Evolutionary conservation across 2,888 invertebrate genomes (phyloP), one percentile per base, ranked within the genome.

Genomic region (Diarsia mendica): DNA sequence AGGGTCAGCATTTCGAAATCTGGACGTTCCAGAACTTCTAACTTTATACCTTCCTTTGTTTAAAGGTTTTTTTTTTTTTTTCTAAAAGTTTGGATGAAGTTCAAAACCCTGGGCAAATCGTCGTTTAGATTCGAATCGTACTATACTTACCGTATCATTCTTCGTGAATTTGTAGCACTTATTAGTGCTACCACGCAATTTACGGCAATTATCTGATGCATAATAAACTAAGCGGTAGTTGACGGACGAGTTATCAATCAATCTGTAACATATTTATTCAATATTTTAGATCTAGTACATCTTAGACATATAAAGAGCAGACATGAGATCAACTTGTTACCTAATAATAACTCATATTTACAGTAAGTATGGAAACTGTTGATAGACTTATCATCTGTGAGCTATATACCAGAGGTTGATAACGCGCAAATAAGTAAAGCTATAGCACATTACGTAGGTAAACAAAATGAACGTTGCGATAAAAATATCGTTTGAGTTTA

Each of bases 171-270:
- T 94, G 82, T 92, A 94, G 39, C 91, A 77, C 66, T 87, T 86
- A 73, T 89, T 90, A 10, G 88, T 61, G 4, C 79, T 82, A 8
- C 67, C 67, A 75, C 90, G 85, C 2, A 93, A 68, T 9, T 58
- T 39, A 18, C 96, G 93, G 67, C 92, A 87, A 5, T 89, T 87
- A 63, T 93, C 90, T 3, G 94, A 91, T 2, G 97, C 97, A 90
- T 97, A 97, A 89, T 97, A 97, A 4, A 97, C 97, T 68, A 98
- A 92, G 67, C 97, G 96, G 63, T 97, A 93, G 8, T 96, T 97
- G 0, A 88, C 89, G 15, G 96, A 93, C 66, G 97, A 93, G 69
- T 95, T 94, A 64, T 97, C 92, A 68, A 97, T 89, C 83, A 96
- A 95, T 72, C 97, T 96, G 91, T 44, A 91, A 91, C 55, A 72